Evolutionary conservation across 2,113 vertebrate species (phyloP).

Genomic region (Pterocles gutturalis): DNA sequence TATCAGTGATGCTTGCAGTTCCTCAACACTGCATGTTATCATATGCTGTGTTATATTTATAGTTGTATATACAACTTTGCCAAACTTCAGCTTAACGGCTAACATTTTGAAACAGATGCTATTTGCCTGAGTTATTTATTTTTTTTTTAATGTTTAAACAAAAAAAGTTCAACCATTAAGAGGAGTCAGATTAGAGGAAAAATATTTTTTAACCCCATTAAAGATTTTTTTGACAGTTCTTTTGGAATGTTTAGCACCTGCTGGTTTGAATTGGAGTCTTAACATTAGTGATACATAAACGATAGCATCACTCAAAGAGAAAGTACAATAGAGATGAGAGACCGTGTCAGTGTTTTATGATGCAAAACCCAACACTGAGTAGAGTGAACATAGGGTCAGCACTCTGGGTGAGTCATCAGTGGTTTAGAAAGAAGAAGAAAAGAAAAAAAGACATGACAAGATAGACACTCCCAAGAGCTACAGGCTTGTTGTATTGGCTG

Average conservation of each 20-base stretch:
- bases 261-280: neutral
- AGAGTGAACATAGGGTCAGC: slow-evolving; percentile 63
- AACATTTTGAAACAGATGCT: slow-evolving; percentile 51
- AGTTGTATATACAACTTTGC: slow-evolving; percentile 27
- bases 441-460: slow-evolving; percentile 59
- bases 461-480: slow-evolving; percentile 60
- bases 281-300: neutral
- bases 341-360: neutral
- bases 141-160: neutral
- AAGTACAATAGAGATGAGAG: slow-evolving; percentile 17
- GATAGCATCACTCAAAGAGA: neutral
- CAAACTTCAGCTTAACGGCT: slow-evolving; percentile 31
- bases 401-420: slow-evolving; percentile 42
- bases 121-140: neutral
- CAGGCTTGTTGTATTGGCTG: slow-evolving; percentile 68
- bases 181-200: neutral
- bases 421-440: slow-evolving; percentile 11
- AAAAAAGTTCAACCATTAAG: neutral
- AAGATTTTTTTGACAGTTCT: neutral
- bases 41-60: slow-evolving; percentile 29
- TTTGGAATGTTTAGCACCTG: neutral
- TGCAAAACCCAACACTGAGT: slow-evolving; percentile 28
- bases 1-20: slow-evolving; percentile 12
- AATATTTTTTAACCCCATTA: neutral
- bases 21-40: neutral